Evolutionary conservation across 2,888 invertebrate genomes (phyloP).

Genomic region (Scaptomyza caliginosa): DNA sequence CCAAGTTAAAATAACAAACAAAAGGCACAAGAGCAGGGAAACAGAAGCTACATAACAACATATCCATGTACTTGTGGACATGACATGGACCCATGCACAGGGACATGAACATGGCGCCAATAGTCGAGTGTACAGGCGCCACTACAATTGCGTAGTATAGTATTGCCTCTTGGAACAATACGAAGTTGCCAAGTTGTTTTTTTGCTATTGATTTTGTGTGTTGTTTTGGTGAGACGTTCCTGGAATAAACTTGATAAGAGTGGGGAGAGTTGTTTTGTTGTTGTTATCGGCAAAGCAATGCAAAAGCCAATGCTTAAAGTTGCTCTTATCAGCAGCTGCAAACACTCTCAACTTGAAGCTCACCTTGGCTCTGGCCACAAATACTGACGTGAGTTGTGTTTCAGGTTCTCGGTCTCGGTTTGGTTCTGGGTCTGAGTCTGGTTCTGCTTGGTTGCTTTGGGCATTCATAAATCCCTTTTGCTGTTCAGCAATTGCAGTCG

Average conservation of each 20-base stretch:
- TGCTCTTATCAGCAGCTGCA: slow-evolving; percentile 39
- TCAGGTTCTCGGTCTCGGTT: slow-evolving; percentile 6
- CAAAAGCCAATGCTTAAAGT: slow-evolving; percentile 2
- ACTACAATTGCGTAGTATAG: too few species aligned
- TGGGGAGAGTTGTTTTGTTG: background rate
- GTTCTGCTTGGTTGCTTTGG: slow-evolving; percentile 10
- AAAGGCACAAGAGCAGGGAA: background rate
- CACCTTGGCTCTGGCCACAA: slow-evolving; percentile 37
- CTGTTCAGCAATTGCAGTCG: slow-evolving; percentile 58
- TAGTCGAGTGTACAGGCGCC: slow-evolving; percentile 28
- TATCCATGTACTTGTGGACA: slow-evolving; percentile 19
- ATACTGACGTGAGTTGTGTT: background rate
- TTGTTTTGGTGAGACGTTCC: slow-evolving; percentile 3
- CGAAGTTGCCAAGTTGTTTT: slow-evolving; percentile 26
- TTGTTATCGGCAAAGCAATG: slow-evolving; percentile 29
- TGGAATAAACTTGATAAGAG: background rate
- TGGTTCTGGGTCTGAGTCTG: slow-evolving; percentile 1
- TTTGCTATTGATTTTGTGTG: slow-evolving; percentile 43
- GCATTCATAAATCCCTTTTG: slow-evolving; percentile 70
- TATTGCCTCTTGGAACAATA: slow-evolving; percentile 33
- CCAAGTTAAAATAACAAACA: slow-evolving; percentile 19
- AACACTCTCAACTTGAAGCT: slow-evolving; percentile 22
- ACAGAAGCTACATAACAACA: slow-evolving; percentile 12
- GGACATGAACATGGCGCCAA: slow-evolving; percentile 42
- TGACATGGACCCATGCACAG: slow-evolving; percentile 33